Percentiles rank a stretch among this genome's conserved stretches.
phyloP scores from a whole-genome alignment of 92 coral and sea anemone species.

The Paramuricea clavata region DNA sequence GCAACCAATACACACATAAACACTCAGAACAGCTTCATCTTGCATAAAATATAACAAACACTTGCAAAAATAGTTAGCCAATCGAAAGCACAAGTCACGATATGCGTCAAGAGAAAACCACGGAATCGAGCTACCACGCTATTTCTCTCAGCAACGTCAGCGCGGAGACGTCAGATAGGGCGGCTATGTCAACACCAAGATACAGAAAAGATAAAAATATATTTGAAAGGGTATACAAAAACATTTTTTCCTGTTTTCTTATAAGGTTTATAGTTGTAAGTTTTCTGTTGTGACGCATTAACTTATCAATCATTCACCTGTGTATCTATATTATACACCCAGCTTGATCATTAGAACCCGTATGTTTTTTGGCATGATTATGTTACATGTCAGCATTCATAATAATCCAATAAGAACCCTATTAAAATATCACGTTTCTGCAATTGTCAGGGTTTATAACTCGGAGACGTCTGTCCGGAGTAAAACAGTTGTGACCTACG shows the following conservation, averaged over 20 bases:
- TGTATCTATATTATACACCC: background rate
- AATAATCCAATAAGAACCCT: background rate
- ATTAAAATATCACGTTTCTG: constrained; percentile 3
- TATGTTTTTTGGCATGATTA: background rate
- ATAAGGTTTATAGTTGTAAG: too few relatives aligned
- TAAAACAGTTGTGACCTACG: too few relatives aligned
- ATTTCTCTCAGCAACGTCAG: too few relatives aligned
- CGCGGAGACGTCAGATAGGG: too few relatives aligned
- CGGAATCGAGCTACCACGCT: background rate
- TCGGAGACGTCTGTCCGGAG: too few relatives aligned
- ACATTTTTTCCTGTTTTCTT: too few relatives aligned
- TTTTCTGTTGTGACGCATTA: background rate
- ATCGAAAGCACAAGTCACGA: background rate
- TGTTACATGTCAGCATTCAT: background rate
- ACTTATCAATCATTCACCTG: background rate
- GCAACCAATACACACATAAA: background rate
- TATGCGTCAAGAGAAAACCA: background rate
- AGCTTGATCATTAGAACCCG: background rate
- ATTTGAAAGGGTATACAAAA: background rate
- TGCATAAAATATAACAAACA: background rate
- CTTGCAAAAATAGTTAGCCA: background rate
- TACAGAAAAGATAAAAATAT: too few relatives aligned
- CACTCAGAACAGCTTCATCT: background rate
- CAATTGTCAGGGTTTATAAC: background rate
- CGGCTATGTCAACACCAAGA: too few relatives aligned